Evolutionary conservation across 2,797 vertebrate species (phyloP).

Genomic region (Ambastaia sidthimunki): DNA sequence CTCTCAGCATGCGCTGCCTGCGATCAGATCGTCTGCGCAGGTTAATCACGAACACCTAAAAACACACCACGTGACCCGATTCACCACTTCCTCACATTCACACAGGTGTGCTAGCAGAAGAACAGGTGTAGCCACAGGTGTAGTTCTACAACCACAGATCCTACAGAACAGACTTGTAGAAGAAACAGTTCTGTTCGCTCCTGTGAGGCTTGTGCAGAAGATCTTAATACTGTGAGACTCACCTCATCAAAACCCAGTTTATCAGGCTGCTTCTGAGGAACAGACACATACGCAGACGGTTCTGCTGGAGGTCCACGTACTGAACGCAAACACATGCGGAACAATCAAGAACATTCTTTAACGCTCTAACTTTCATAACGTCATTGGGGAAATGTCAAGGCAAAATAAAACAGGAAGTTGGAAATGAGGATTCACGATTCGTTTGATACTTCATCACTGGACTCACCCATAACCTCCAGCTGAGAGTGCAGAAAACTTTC

Average conservation of each 20-base stretch:
- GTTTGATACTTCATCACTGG: no score
- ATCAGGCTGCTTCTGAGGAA: slow-evolving; percentile 83
- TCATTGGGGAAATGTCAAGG: neutral
- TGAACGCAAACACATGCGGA: slow-evolving; percentile 57
- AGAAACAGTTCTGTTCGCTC: no score
- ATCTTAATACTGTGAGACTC: slow-evolving; percentile 50
- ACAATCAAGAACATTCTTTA: no score
- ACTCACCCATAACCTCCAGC: slow-evolving; percentile 88
- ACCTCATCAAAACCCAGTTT: slow-evolving; percentile 99
- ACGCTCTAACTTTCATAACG: neutral
- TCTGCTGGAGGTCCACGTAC: slow-evolving; percentile 87
- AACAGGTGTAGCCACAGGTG: no score
- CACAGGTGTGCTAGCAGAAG: no score
- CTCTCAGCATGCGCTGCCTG: slow-evolving; percentile 83
- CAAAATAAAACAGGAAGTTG: slow-evolving; percentile 54
- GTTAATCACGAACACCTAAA: slow-evolving; percentile 89
- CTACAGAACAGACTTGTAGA: no score
- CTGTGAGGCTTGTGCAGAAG: no score
- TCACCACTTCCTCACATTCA: no score
- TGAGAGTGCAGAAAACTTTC: slow-evolving; percentile 88
- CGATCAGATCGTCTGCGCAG: slow-evolving; percentile 84
- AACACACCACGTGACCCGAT: neutral
- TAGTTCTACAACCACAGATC: no score
- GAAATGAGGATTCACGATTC: no score
- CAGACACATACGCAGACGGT: slow-evolving; percentile 85